Conservation (phyloP, 1,140 invertebrate species). For the Cydia amplana region DNA sequence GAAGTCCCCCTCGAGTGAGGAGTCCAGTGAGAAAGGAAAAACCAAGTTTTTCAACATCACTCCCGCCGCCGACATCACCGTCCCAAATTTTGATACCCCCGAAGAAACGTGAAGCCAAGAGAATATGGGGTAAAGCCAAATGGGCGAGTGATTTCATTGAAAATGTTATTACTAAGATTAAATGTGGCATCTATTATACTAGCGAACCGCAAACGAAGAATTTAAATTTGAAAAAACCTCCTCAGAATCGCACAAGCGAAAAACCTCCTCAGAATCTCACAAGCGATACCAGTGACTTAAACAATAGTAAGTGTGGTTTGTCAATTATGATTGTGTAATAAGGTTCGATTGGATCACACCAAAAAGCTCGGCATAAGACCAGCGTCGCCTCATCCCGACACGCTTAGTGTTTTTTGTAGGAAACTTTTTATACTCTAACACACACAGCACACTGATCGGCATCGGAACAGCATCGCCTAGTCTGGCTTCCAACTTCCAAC, state of each 20-base stretch:
- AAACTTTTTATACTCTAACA: too few relatives aligned
- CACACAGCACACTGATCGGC: too few relatives aligned
- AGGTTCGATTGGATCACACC: neutral
- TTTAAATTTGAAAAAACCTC: neutral
- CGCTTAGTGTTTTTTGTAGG: too few relatives aligned
- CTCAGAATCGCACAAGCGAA: neutral
- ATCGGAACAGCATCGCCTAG: too few relatives aligned
- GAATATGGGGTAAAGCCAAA: conserved; percentile 54
- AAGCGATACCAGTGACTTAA: neutral
- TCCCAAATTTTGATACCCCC: neutral
- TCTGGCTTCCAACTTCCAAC: too few relatives aligned
- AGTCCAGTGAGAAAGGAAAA: neutral
- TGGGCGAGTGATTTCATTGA: conserved; percentile 67
- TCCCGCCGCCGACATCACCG: neutral
- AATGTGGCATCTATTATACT: conserved; percentile 61
- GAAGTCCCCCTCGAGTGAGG: too few relatives aligned
- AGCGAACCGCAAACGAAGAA: conserved; percentile 42
- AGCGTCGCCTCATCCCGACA: too few relatives aligned
- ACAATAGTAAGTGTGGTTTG: neutral
- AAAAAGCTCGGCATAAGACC: too few relatives aligned
- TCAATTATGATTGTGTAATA: neutral
- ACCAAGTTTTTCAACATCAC: neutral
- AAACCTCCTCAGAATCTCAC: neutral
- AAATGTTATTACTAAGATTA: conserved; percentile 64
- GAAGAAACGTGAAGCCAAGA: neutral